Evolutionary conservation across 2,888 invertebrate genomes (phyloP), one percentile per base, ranked within the genome.

Genomic region (Prosapia bicincta): DNA sequence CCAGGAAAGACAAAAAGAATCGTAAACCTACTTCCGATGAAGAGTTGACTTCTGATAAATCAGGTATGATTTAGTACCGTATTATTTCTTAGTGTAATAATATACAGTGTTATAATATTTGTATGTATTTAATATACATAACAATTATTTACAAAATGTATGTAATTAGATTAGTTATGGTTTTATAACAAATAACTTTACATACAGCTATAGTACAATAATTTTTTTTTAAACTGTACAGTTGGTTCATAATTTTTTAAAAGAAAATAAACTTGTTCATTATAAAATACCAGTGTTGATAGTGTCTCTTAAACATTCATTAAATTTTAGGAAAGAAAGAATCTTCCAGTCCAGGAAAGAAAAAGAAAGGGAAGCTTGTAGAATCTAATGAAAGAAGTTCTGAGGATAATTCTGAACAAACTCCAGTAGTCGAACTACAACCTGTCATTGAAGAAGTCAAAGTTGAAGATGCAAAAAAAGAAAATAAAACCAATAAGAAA

Each of bases 1-100:
- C 91, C 82, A 87, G 91, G 84, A 88, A 90, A 82, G 93, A 93
- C 78, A 93, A 92, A 84, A 93, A 93, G 83, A 90, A 89, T 81
- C 88, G 88, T 76, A 92, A 91, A 85, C 88, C 88, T 76, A 69
- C 79, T 78, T 69, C 78, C 78, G 70, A 84, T 84, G 23, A 85
- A 85, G 76, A 71, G 24, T 15, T 9, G 24, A 71, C 20, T 20
- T 32, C 74, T 26, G 67, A 68, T 25, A 74, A 74, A 69, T 9
- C 69, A 66, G 69, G 68, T 74, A 28, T 65, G 32, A 32, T 43
- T 43, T 43, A n/a, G 26, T 32, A 23, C 26, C 30, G 30, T 30
- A 6, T 30, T 30, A 30, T 6, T 9, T 30, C 30, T 30, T n/a
- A n/a, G n/a, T n/a, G n/a, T n/a, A n/a, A n/a, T n/a, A n/a, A n/a